Conservation (phyloP, 2,113 vertebrate species). For the Tyto alba region DNA sequence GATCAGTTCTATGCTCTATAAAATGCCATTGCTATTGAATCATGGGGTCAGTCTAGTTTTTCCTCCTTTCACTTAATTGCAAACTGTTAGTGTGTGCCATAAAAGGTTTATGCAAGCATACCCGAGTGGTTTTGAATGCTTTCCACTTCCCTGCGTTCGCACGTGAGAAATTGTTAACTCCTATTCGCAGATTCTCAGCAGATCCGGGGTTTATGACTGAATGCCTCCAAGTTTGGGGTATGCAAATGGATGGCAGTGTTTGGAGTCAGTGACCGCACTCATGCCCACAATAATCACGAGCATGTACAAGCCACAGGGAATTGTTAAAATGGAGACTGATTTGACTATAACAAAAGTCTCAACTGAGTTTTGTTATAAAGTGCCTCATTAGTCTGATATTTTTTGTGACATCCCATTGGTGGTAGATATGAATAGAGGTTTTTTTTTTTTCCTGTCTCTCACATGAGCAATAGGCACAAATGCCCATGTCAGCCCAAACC, state of each 20-base stretch:
- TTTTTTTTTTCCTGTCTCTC: neutral
- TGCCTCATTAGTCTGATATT: conserved; percentile 46
- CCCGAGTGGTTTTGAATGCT: conserved; percentile 62
- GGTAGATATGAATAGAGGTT: neutral
- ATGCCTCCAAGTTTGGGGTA: neutral
- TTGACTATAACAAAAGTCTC: conserved; percentile 43
- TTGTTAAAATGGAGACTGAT: conserved; percentile 24
- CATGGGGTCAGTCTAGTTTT: conserved; percentile 26
- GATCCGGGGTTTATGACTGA: conserved; percentile 31
- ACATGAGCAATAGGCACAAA: neutral
- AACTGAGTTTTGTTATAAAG: neutral
- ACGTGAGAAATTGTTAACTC: conserved; percentile 48
- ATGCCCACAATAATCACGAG: neutral
- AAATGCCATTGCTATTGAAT: conserved; percentile 30
- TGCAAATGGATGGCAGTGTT: neutral
- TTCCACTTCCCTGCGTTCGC: conserved; percentile 69
- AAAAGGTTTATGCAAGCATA: conserved; percentile 65
- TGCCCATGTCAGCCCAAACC: neutral
- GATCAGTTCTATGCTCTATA: neutral
- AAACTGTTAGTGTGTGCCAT: conserved; percentile 45
- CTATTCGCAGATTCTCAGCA: conserved; percentile 43
- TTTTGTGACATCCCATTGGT: conserved; percentile 9
- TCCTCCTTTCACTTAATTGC: conserved; percentile 58
- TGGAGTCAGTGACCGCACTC: conserved; percentile 37
- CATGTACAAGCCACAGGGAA: neutral